Conservation (phyloP, 2,797 vertebrate species). For the Eptatretus atami region DNA sequence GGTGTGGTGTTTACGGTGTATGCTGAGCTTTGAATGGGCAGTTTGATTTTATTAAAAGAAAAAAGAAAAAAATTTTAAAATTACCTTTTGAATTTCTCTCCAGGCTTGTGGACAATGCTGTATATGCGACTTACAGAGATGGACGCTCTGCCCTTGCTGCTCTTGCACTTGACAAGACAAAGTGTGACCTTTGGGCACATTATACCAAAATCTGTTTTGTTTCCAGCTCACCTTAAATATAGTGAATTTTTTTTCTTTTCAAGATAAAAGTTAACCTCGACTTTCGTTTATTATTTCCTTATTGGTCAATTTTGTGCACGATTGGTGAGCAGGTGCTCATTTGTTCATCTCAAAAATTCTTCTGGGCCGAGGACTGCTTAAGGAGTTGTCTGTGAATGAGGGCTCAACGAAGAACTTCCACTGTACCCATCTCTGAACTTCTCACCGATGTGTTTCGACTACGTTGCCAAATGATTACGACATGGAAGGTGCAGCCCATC, state of each 20-base stretch:
- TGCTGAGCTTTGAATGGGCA: slow-evolving; percentile 3
- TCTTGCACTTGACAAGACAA: slow-evolving; percentile 30
- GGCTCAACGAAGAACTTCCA: no score
- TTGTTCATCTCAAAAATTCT: no score
- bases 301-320: slow-evolving; percentile 13
- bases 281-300: background rate
- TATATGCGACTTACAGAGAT: slow-evolving; percentile 96
- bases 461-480: no score
- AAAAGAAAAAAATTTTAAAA: background rate
- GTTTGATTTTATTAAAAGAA: background rate
- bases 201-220: background rate
- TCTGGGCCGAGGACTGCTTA: no score
- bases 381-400: no score
- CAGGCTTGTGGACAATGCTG: slow-evolving; percentile 92
- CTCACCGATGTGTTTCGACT: no score
- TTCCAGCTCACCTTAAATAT: fast-evolving
- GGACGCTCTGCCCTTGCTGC: slow-evolving; percentile 65
- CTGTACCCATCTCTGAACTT: no score
- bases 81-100: slow-evolving; percentile 6
- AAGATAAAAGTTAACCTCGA: background rate
- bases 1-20: slow-evolving; percentile 17
- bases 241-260: background rate
- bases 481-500: no score
- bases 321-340: slow-evolving; percentile 13
- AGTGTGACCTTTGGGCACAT: slow-evolving; percentile 16